phyloP scores from a whole-genome alignment of 1,140 invertebrate species.

The Calycopis cecrops region DNA sequence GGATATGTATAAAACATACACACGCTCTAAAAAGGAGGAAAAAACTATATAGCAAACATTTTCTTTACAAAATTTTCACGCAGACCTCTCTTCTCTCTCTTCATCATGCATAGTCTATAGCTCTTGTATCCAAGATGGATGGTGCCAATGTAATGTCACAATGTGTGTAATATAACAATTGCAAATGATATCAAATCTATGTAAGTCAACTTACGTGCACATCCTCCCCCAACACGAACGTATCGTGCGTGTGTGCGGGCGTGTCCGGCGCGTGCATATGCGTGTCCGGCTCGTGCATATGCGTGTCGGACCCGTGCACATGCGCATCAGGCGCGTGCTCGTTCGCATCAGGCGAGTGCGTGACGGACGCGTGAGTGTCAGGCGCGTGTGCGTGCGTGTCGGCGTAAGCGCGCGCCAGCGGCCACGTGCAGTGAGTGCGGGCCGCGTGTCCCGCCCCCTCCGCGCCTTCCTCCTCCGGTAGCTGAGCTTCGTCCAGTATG shows the following conservation, averaged over 20 bases:
- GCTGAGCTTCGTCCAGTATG: constrained; percentile 1
- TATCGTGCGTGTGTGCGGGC: background rate
- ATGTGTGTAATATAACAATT: too few species aligned
- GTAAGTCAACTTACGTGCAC: background rate
- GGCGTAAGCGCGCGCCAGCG: constrained; percentile 31
- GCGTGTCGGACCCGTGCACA: background rate
- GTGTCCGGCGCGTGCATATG: background rate
- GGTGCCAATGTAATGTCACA: too few species aligned
- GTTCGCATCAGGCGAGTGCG: background rate
- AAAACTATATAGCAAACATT: too few species aligned
- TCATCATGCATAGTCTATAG: too few species aligned
- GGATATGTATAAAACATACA: too few species aligned
- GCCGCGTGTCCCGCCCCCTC: constrained; percentile 36
- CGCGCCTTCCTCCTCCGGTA: background rate
- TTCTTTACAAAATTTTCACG: too few species aligned
- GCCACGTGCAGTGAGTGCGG: constrained; percentile 61
- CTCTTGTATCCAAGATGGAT: too few species aligned
- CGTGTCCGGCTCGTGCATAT: background rate
- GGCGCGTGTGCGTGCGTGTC: constrained; percentile 15
- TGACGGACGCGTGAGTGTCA: background rate
- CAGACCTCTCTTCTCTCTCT: too few species aligned
- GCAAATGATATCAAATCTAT: too few species aligned
- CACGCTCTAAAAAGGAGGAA: too few species aligned
- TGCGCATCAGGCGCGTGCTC: background rate
- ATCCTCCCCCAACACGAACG: background rate